Conservation (phyloP, 2,888 invertebrate species). For the Oeneis ivallda region DNA sequence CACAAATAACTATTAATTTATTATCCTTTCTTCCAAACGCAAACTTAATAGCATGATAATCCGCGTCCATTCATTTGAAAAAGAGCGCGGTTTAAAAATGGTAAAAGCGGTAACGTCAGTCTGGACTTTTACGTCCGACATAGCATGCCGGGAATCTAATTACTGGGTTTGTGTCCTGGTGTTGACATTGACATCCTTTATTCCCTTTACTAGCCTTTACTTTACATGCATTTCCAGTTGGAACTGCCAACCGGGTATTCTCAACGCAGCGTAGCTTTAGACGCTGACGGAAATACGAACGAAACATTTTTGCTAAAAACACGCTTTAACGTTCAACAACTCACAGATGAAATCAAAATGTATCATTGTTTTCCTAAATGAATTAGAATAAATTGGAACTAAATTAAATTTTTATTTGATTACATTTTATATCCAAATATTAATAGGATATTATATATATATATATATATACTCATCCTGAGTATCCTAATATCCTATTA, state of each 20-base stretch:
- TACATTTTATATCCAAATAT: no score
- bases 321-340: no score
- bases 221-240: conserved; percentile 31
- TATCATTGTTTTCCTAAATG: no score
- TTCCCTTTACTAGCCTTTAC: conserved; percentile 25
- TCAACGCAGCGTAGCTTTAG: neutral
- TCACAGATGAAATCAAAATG: no score
- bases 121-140: conserved; percentile 40
- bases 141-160: conserved; percentile 45
- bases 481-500: no score
- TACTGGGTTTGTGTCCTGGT: conserved; percentile 36
- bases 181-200: conserved; percentile 37
- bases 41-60: conserved; percentile 33
- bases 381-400: no score
- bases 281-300: no score
- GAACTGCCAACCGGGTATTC: conserved; percentile 1
- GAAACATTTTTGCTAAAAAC: neutral
- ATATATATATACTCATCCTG: no score
- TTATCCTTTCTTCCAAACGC: neutral
- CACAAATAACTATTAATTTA: no score
- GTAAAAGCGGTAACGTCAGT: conserved; percentile 39
- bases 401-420: no score
- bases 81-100: conserved; percentile 18
- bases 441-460: no score
- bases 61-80: conserved; percentile 34